These are phyloP conservation scores for Gephyroberyx darwinii DNA, from an alignment of 2,797 vertebrate species.

Conservation along the genomic window DNA sequence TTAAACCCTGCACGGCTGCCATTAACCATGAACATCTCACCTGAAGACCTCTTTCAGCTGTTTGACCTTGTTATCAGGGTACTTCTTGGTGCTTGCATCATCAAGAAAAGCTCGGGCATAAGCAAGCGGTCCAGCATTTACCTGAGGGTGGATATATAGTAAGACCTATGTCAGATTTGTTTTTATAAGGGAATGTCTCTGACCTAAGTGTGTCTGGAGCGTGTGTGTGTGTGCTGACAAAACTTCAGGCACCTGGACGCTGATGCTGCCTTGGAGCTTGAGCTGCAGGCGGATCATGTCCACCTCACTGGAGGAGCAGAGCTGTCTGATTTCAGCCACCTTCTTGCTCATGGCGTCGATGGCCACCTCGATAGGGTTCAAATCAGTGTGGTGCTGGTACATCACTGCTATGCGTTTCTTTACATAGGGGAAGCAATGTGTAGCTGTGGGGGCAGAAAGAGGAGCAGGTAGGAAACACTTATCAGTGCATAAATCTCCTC, in stretches of 20 bases:
- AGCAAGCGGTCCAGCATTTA: slow-evolving; percentile 94
- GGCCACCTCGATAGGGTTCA: slow-evolving; percentile 98
- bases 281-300: slow-evolving; percentile 99
- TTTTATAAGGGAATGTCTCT: neutral
- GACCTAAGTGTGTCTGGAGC: neutral
- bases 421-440: slow-evolving; percentile 96
- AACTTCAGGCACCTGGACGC: slow-evolving; percentile 88
- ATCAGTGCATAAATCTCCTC: neutral
- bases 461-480: neutral
- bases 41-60: slow-evolving; percentile 97
- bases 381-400: slow-evolving; percentile 97
- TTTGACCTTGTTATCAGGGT: slow-evolving; percentile 97
- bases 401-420: slow-evolving; percentile 97
- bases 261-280: slow-evolving; percentile 97
- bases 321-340: slow-evolving; percentile 90
- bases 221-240: neutral
- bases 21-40: slow-evolving; percentile 71
- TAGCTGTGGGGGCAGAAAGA: slow-evolving; percentile 79
- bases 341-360: slow-evolving; percentile 99
- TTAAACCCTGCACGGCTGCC: no score
- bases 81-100: slow-evolving; percentile 91
- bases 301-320: slow-evolving; percentile 92
- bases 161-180: neutral
- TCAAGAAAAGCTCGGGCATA: slow-evolving; percentile 97
- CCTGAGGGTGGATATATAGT: slow-evolving; percentile 79